Evolutionary conservation across 2,797 vertebrate species (phyloP).

Genomic region (Buphagus erythrorhynchus): DNA sequence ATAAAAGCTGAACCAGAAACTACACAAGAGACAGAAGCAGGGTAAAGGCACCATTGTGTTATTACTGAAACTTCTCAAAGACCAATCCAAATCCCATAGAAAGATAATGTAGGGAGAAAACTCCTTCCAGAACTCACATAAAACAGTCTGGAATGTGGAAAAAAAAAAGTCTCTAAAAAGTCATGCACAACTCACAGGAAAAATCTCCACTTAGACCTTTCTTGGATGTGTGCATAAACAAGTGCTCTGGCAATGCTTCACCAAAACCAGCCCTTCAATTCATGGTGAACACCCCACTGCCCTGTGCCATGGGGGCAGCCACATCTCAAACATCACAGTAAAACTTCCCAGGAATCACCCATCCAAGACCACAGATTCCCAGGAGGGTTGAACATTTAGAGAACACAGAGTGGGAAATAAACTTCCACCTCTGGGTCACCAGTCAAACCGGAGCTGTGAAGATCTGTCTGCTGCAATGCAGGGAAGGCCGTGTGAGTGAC

Average conservation of each 20-base stretch:
- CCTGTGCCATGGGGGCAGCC: background rate
- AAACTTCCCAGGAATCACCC: background rate
- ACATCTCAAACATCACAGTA: fast-evolving
- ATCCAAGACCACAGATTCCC: background rate
- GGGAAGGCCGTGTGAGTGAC: background rate
- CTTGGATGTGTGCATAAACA: background rate
- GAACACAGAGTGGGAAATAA: background rate
- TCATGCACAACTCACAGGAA: background rate
- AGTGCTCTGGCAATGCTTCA: background rate
- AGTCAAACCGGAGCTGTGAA: background rate
- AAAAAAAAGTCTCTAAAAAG: background rate
- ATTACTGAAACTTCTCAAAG: background rate
- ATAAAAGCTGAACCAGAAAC: background rate
- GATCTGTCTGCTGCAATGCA: background rate
- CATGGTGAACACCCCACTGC: background rate
- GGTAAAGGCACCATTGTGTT: background rate
- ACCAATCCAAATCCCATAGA: background rate
- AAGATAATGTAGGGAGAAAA: background rate
- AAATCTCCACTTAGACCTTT: background rate
- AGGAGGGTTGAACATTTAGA: background rate
- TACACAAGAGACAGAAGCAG: background rate
- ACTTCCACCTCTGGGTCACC: background rate
- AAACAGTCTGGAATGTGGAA: background rate
- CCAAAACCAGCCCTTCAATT: background rate
- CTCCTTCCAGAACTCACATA: background rate